Evolutionary conservation across 1,140 invertebrate species (phyloP), one percentile per base, ranked within the genome.

Genomic region (Sycophila sp.): DNA sequence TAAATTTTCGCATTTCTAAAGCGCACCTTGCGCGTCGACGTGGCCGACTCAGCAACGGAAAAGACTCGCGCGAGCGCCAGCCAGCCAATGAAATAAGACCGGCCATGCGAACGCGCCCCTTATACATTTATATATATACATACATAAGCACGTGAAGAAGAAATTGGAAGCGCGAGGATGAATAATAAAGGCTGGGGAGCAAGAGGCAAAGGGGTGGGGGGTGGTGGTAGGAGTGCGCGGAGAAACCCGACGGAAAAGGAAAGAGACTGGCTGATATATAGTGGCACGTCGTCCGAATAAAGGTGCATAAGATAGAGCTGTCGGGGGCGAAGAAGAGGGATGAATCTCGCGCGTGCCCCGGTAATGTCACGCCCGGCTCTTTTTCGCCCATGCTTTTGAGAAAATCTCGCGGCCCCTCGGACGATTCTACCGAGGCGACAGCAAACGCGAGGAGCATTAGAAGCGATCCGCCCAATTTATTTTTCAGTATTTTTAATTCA

Each of bases 261-360:
- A 75, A 72, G 56, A 69, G 53, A 67, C 26, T 30, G 17, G 49
- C 17, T 8, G n/a, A n/a, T n/a, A n/a, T n/a, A n/a, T n/a, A n/a
- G n/a, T n/a, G n/a, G n/a, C n/a, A n/a, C n/a, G n/a, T n/a, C n/a
- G n/a, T n/a, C 47, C 55, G 13, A 69, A 60, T 66, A 74, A 73
- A 75, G 42, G 72, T 75, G 76, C 71, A 64, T 70, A 70, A 82
- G 83, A 85, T 83, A 83, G 80, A 82, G 76, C 77, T 83, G 81
- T 81, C 80, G 76, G 32, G 17, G 11, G 17, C 1, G 32, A 38
- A 55, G 75, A 81, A 80, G 80, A 82, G 70, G 75, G 74, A 85
- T 83, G 77, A 77, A 80, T 74, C 53, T 74, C 72, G 77, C 77
- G 74, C 79, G 78, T 83, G 76, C 76, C 79, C 78, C n/a, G n/a